Percentiles rank a stretch among this genome's conserved stretches.
Evolutionary conservation across 2,797 vertebrate species (phyloP).

Genomic region (Alca torda): DNA sequence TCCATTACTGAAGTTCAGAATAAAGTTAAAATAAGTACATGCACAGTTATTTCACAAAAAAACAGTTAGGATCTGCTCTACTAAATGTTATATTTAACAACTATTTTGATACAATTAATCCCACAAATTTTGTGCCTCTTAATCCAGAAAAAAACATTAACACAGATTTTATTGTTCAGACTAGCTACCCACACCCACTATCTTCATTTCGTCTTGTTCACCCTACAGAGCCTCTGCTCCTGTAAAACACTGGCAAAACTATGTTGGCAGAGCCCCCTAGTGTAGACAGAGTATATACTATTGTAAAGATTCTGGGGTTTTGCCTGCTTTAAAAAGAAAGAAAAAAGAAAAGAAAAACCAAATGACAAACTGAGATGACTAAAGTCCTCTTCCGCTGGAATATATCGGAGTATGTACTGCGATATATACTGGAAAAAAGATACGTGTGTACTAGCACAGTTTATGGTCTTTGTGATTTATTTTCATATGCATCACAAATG

Average conservation of each 20-base stretch:
- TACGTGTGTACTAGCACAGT: accelerated
- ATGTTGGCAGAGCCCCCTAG: slow-evolving; percentile 34
- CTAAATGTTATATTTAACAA: not conserved
- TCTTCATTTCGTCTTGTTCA: not conserved
- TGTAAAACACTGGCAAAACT: not conserved
- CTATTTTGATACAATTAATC: not conserved
- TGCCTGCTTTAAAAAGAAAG: not conserved
- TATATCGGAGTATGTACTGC: not conserved
- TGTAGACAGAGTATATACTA: not conserved
- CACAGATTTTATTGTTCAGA: not conserved
- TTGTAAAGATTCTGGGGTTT: too few species aligned
- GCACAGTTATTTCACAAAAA: not conserved
- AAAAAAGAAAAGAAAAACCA: not conserved
- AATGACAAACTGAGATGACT: not conserved
- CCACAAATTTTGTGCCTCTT: not conserved
- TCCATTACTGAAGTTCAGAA: not conserved
- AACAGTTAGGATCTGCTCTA: not conserved
- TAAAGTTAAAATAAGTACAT: not conserved
- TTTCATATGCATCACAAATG: not conserved
- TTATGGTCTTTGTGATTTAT: not conserved
- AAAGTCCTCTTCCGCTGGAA: not conserved
- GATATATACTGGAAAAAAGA: not conserved
- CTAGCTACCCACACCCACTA: not conserved
- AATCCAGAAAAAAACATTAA: not conserved
- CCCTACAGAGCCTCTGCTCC: not conserved